Evolutionary conservation across 2,113 vertebrate genomes (phyloP).

Genomic region (Nerophis lumbriciformis): DNA sequence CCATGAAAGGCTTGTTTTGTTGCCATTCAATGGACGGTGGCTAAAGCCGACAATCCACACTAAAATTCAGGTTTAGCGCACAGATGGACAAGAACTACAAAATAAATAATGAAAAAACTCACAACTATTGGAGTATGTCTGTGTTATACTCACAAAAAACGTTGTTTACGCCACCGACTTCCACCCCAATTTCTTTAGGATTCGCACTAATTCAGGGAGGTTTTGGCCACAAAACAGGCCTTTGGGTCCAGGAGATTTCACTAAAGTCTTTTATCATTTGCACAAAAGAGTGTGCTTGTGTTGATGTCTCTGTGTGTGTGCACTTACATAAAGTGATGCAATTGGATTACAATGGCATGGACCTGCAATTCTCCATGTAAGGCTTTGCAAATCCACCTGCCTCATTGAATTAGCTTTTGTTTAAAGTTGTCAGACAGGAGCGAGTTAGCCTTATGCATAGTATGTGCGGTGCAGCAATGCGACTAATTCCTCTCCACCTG

Average conservation of each 20-base stretch:
- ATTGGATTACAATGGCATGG: slow-evolving; percentile 45
- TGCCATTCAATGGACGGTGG: neutral
- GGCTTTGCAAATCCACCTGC: slow-evolving; percentile 32
- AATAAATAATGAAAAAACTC: neutral
- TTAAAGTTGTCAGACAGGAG: slow-evolving; percentile 19
- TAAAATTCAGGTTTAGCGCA: neutral
- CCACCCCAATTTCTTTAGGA: slow-evolving; percentile 4
- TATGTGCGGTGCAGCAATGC: too few relatives aligned
- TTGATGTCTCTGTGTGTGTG: slow-evolving; percentile 8
- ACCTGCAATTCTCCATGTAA: slow-evolving; percentile 23
- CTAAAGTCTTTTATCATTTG: slow-evolving; percentile 21
- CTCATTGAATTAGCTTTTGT: slow-evolving; percentile 48
- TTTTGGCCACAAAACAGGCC: slow-evolving; percentile 15
- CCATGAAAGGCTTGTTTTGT: neutral
- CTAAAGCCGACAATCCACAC: neutral
- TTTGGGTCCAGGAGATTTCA: slow-evolving; percentile 26
- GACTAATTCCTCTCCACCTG: too few relatives aligned
- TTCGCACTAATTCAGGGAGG: neutral
- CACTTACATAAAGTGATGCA: slow-evolving; percentile 22
- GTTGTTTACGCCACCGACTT: slow-evolving; percentile 11
- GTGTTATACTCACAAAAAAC: slow-evolving; percentile 5
- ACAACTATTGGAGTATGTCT: neutral
- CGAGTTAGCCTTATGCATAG: neutral
- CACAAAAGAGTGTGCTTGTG: slow-evolving; percentile 17
- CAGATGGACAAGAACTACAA: slow-evolving; percentile 1